Percentiles rank a stretch among this genome's conserved stretches.
These are phyloP conservation scores for Malurus elegans DNA, from an alignment of 2,113 vertebrate genomes.

Conservation along the genomic window DNA sequence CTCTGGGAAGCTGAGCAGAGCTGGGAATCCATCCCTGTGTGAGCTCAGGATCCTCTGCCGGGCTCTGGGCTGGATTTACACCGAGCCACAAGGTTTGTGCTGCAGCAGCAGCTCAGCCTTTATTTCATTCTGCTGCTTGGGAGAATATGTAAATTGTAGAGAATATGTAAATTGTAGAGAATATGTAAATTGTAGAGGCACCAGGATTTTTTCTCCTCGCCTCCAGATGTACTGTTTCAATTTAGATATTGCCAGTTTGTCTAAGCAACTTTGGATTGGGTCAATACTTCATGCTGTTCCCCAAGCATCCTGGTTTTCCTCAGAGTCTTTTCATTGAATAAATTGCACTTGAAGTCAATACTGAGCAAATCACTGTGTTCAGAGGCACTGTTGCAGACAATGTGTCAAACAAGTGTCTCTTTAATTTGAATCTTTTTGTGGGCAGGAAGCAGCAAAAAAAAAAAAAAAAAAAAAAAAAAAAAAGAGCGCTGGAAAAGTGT, in stretches of 20 bases:
- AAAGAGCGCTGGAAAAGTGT: not conserved
- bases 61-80: constrained; percentile 13
- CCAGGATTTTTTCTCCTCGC: constrained; percentile 25
- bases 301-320: constrained; percentile 19
- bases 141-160: not conserved
- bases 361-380: constrained; percentile 26
- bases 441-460: not conserved
- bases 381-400: not conserved
- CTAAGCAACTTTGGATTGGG: constrained; percentile 38
- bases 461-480: not conserved
- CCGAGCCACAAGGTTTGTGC: constrained; percentile 39
- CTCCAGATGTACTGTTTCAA: constrained; percentile 32
- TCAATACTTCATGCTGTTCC: constrained; percentile 27
- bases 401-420: constrained; percentile 17
- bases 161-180: not conserved
- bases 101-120: not conserved
- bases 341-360: constrained; percentile 27
- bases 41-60: not conserved
- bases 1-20: not conserved
- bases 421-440: not conserved
- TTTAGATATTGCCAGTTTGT: constrained; percentile 23
- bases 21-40: not conserved
- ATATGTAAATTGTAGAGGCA: constrained; percentile 34
- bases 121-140: not conserved
- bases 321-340: constrained; percentile 16